Conservation (phyloP, 2,113 vertebrate genomes). For the Psilopsiagon aurifrons region DNA sequence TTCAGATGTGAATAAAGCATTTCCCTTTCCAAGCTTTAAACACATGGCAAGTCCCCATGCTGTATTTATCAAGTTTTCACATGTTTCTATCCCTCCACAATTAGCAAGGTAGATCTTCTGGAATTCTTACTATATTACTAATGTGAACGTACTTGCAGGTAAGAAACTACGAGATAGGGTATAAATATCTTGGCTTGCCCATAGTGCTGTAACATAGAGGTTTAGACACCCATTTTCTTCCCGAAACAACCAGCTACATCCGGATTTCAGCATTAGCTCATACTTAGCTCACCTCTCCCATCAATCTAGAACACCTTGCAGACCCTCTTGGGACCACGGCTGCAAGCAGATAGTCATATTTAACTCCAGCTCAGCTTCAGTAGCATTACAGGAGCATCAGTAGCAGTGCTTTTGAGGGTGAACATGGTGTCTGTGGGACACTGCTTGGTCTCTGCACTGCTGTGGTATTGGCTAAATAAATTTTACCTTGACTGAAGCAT, state of each 20-base stretch:
- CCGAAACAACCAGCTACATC: rapidly evolving
- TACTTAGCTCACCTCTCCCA: neutral
- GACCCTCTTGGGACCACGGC: neutral
- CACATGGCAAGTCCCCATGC: neutral
- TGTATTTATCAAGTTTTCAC: slow-evolving; percentile 11
- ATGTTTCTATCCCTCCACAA: neutral
- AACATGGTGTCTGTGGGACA: neutral
- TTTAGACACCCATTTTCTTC: neutral
- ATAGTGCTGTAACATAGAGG: neutral
- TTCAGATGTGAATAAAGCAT: neutral
- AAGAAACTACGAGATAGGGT: rapidly evolving
- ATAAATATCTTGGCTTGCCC: neutral
- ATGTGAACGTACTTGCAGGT: neutral
- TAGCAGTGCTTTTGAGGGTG: neutral
- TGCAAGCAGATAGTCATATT: neutral
- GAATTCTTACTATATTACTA: neutral
- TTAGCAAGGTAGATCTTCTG: neutral
- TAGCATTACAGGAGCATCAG: neutral
- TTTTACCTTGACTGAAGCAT: neutral
- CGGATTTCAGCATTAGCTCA: neutral
- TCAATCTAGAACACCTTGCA: neutral
- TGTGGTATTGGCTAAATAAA: neutral
- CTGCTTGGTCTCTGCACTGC: neutral
- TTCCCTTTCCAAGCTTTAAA: slow-evolving; percentile 11
- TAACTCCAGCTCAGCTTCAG: neutral